Percentiles rank a stretch among this genome's conserved stretches.
Conservation (phyloP, 2,888 invertebrate genomes). For the Deroplatys truncata region DNA sequence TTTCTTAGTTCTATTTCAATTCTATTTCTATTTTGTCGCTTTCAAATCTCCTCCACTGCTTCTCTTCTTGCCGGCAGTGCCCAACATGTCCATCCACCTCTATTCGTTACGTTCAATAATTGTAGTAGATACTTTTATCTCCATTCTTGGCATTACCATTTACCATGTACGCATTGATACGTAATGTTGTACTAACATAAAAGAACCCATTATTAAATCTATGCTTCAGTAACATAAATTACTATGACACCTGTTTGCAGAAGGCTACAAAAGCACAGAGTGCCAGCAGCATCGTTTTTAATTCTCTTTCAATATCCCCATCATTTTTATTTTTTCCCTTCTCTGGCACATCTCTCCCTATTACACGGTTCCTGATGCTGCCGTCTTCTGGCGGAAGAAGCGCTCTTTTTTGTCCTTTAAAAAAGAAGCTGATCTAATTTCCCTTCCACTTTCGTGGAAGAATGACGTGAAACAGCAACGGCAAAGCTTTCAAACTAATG, state of each 20-base stretch:
- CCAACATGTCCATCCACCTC: no score
- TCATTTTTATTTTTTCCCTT: not conserved
- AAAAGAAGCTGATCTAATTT: not conserved
- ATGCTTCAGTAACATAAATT: no score
- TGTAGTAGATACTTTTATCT: no score
- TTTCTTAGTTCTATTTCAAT: no score
- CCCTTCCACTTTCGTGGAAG: not conserved
- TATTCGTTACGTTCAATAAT: no score
- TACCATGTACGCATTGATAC: no score
- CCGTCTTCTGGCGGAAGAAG: not conserved
- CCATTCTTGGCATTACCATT: no score
- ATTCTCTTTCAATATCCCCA: not conserved
- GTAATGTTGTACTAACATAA: no score
- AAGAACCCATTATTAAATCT: no score
- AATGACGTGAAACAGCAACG: not conserved
- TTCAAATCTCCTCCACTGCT: no score
- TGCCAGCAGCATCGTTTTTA: not conserved
- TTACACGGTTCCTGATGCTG: not conserved
- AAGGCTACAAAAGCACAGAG: not conserved
- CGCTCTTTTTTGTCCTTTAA: not conserved
- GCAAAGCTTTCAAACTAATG: not conserved
- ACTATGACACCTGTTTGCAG: not conserved
- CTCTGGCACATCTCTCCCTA: not conserved
- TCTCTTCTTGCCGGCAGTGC: no score
- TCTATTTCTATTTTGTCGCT: no score